phyloP scores from a whole-genome alignment of 2,113 vertebrate genomes.

The Heterochromis multidens region DNA sequence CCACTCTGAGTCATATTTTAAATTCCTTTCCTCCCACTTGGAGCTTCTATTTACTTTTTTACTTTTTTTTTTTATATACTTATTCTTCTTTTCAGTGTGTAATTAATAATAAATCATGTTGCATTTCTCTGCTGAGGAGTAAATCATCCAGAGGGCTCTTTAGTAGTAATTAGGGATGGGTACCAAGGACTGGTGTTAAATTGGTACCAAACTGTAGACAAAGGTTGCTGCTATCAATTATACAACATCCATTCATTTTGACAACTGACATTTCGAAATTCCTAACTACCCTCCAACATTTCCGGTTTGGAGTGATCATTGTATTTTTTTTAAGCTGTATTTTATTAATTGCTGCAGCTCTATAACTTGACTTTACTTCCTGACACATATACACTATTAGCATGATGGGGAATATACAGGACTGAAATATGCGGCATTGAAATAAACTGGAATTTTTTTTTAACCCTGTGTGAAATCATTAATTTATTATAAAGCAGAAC shows the following conservation, averaged over 20 bases:
- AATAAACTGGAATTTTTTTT: too few species aligned
- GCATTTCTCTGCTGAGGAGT: not conserved
- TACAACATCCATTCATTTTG: not conserved
- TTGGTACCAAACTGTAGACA: not conserved
- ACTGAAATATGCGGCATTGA: too few species aligned
- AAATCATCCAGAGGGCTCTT: too few species aligned
- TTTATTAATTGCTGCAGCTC: too few species aligned
- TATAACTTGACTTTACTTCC: rapidly evolving
- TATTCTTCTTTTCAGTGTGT: not conserved
- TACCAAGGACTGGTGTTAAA: not conserved
- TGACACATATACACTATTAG: not conserved
- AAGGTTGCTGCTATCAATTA: not conserved
- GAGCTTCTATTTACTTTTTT: not conserved
- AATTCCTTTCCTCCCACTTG: not conserved
- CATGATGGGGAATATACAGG: too few species aligned
- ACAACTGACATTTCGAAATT: not conserved
- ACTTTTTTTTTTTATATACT: too few species aligned
- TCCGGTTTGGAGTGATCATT: not conserved
- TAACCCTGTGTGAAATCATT: too few species aligned
- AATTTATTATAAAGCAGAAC: too few species aligned
- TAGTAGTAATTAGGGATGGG: too few species aligned
- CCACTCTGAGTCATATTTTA: not conserved
- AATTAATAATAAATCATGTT: not conserved
- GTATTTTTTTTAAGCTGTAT: not conserved
- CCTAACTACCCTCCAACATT: not conserved